phyloP scores from a whole-genome alignment of 2,113 vertebrate genomes.

The Crotalus tigris region DNA sequence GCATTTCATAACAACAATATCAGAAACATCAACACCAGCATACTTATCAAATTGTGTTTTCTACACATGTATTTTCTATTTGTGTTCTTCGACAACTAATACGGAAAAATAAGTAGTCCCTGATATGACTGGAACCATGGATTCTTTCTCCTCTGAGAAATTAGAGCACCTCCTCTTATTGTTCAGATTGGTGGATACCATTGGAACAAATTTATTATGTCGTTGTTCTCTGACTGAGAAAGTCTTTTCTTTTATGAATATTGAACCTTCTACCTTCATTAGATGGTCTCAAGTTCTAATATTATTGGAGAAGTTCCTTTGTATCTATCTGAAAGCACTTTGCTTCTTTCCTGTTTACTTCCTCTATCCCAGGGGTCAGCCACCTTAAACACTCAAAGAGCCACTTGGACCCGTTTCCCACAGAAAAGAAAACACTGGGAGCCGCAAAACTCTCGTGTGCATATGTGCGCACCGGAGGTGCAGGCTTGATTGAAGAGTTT shows the following conservation, averaged over 20 bases:
- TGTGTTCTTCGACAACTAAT: not conserved
- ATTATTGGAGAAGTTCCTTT: not conserved
- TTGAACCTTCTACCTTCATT: not conserved
- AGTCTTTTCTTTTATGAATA: not conserved
- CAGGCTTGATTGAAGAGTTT: too few species aligned
- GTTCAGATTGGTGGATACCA: not conserved
- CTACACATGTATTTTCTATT: not conserved
- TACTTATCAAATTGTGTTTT: not conserved
- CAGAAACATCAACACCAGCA: not conserved
- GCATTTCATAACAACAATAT: not conserved
- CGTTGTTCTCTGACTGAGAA: not conserved
- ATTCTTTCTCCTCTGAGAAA: not conserved
- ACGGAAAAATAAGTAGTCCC: not conserved
- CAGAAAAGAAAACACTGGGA: too few species aligned
- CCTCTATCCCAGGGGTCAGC: too few species aligned
- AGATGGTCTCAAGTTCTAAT: not conserved
- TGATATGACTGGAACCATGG: not conserved
- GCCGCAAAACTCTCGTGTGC: too few species aligned
- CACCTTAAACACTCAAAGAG: too few species aligned
- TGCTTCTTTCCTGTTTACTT: not conserved
- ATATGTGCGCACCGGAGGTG: too few species aligned
- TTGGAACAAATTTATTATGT: not conserved
- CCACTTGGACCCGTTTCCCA: too few species aligned
- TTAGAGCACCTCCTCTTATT: not conserved
- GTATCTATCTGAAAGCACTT: not conserved